phyloP scores from a whole-genome alignment of 2,797 vertebrate species.

The Sciurus carolinensis region DNA sequence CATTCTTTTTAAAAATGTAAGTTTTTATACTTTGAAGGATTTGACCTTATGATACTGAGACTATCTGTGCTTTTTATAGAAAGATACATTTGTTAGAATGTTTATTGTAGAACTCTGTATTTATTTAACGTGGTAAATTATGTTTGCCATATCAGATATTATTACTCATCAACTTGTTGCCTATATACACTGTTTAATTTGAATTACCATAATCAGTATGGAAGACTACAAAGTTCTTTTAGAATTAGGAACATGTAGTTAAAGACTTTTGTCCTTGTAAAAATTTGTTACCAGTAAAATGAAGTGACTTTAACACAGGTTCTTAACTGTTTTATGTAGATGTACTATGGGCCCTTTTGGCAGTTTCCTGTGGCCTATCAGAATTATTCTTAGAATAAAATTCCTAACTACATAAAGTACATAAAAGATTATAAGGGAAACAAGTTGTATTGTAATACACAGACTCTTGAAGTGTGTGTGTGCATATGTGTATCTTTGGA shows the following conservation, averaged over 20 bases:
- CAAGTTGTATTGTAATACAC: not conserved
- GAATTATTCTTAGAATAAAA: not conserved
- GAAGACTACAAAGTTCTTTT: not conserved
- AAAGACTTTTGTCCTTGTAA: not conserved
- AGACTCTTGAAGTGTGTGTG: not conserved
- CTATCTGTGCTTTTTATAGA: too few species aligned
- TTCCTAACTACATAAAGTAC: constrained; percentile 37
- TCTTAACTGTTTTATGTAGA: not conserved
- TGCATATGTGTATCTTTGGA: not conserved
- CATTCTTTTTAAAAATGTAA: too few species aligned
- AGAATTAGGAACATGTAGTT: constrained; percentile 22
- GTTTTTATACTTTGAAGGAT: too few species aligned
- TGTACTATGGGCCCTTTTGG: not conserved
- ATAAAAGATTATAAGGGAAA: constrained; percentile 35
- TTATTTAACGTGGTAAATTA: constrained; percentile 26
- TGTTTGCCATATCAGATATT: not conserved
- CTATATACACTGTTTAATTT: not conserved
- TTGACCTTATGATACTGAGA: too few species aligned
- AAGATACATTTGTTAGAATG: not conserved
- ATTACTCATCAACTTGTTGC: not conserved
- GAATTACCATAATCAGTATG: not conserved
- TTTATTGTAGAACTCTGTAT: not conserved
- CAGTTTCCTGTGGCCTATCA: not conserved
- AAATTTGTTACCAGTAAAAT: not conserved
- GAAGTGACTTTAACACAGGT: not conserved